These are phyloP conservation scores for Ictidomys tridecemlineatus DNA, from an alignment of 2,113 vertebrate species.

Conservation along the genomic window DNA sequence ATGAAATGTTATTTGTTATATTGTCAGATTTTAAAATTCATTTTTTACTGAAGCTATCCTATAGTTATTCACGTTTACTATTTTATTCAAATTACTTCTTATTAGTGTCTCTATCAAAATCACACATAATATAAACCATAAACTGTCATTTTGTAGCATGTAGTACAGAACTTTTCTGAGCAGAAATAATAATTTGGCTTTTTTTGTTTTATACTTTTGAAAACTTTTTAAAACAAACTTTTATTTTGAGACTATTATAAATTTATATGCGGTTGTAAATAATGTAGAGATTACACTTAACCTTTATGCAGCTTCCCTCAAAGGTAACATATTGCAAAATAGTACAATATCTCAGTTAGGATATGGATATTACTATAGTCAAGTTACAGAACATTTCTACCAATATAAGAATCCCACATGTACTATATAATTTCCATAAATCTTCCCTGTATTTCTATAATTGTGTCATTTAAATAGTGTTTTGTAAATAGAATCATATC, in stretches of 20 bases:
- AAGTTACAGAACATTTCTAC: not conserved
- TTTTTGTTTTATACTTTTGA: constrained; percentile 37
- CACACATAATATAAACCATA: constrained; percentile 15
- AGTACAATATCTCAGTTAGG: not conserved
- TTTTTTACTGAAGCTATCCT: constrained; percentile 44
- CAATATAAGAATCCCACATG: not conserved
- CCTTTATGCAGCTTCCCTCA: not conserved
- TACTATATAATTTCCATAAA: not conserved
- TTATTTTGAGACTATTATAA: constrained; percentile 30
- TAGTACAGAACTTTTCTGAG: not conserved
- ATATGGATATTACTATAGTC: not conserved
- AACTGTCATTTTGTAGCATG: not conserved
- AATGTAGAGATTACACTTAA: not conserved
- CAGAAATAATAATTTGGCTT: constrained; percentile 26
- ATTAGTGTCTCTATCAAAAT: constrained; percentile 41
- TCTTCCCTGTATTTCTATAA: not conserved
- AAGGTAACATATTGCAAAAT: not conserved
- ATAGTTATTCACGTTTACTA: not conserved
- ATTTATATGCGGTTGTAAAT: constrained; percentile 5
- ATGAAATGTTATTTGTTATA: not conserved
- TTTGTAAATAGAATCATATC: not conserved
- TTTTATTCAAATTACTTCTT: constrained; percentile 44
- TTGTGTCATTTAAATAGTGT: not conserved
- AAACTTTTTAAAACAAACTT: constrained; percentile 23
- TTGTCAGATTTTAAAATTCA: constrained; percentile 31